Conservation (phyloP, 2,888 invertebrate species). For the Heliconius hortense region DNA sequence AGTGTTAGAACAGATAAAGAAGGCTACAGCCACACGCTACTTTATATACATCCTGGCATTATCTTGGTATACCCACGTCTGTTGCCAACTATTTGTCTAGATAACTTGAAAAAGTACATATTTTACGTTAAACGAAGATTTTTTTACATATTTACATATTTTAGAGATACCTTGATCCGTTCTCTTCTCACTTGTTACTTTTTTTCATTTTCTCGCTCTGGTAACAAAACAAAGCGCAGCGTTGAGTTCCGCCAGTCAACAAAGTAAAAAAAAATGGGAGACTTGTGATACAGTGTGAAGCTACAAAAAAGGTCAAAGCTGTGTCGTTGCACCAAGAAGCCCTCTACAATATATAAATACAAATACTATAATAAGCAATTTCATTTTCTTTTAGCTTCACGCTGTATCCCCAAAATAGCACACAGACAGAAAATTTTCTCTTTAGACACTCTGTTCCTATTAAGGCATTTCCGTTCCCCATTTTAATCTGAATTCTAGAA, state of each 20-base stretch:
- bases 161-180: no score
- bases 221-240: not conserved
- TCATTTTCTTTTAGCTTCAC: no score
- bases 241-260: not conserved
- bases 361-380: no score
- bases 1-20: conserved; percentile 6
- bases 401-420: no score
- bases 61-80: not conserved
- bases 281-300: not conserved
- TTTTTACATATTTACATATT: not conserved
- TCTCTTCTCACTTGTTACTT: not conserved
- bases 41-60: conserved; percentile 4
- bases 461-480: no score
- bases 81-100: conserved; percentile 16
- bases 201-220: not conserved
- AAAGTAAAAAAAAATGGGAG: not conserved
- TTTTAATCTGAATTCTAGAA: no score
- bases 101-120: not conserved
- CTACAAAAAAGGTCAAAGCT: no score
- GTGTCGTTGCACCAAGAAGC: no score
- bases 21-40: conserved; percentile 1
- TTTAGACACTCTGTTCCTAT: no score
- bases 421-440: no score
- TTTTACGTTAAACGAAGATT: not conserved
- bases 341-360: no score